These are phyloP conservation scores for Eptesicus fuscus DNA, from an alignment of 2,113 vertebrate species.

Conservation along the genomic window DNA sequence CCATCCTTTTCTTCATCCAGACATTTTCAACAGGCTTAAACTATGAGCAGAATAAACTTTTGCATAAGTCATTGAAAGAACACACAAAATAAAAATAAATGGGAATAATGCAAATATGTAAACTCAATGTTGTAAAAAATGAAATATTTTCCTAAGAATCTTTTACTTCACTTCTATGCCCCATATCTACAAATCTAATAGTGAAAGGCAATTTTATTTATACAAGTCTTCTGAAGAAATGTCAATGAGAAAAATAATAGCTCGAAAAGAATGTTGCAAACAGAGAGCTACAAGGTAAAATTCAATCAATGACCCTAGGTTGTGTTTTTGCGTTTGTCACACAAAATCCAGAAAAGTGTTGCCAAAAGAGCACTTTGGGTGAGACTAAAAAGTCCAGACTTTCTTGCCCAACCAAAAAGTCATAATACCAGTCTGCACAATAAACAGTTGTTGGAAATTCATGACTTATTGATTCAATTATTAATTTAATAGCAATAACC, in stretches of 20 bases:
- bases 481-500: neutral
- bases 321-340: neutral
- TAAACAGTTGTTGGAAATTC: neutral
- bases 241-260: conserved; percentile 4
- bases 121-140: neutral
- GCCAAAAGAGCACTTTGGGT: neutral
- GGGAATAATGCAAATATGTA: neutral
- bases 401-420: neutral
- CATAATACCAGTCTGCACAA: neutral
- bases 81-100: neutral
- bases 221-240: neutral
- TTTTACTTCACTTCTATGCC: neutral
- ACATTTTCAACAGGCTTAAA: neutral
- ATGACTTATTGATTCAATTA: neutral
- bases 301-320: neutral
- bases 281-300: conserved; percentile 22
- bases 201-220: neutral
- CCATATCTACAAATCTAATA: neutral
- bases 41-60: neutral
- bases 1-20: neutral
- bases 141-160: neutral
- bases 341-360: neutral
- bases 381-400: neutral
- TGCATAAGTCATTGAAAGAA: neutral
- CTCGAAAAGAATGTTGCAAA: neutral